Conservation (phyloP, 2,888 invertebrate species). For the Tortrix viridana region DNA sequence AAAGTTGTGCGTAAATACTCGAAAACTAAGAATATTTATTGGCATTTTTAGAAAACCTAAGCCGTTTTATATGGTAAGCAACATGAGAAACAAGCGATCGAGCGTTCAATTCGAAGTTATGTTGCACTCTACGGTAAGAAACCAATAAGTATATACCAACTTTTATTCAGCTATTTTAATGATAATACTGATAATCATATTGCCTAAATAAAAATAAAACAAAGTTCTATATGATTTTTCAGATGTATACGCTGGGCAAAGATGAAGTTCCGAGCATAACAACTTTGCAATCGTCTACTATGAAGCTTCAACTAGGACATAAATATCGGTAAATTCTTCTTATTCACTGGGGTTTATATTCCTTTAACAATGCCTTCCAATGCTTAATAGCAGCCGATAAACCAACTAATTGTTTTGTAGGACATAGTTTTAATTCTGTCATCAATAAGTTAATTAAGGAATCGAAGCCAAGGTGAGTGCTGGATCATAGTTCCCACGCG, state of each 20-base stretch:
- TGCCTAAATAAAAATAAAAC: too few species aligned
- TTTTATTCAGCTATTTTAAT: too few species aligned
- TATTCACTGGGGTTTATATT: not conserved
- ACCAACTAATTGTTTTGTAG: too few species aligned
- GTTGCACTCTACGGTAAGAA: constrained; percentile 75
- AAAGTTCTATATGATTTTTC: constrained; percentile 29
- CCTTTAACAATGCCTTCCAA: too few species aligned
- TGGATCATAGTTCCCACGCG: too few species aligned
- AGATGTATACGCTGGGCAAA: constrained; percentile 86
- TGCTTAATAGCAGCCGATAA: too few species aligned
- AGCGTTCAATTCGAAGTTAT: constrained; percentile 75
- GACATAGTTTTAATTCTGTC: too few species aligned
- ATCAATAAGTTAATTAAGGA: too few species aligned
- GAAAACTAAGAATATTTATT: not conserved
- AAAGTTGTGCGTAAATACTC: not conserved
- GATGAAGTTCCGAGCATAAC: constrained; percentile 89
- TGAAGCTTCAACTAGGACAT: constrained; percentile 73
- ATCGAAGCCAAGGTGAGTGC: too few species aligned
- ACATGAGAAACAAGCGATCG: constrained; percentile 77
- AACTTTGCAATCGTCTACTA: constrained; percentile 85
- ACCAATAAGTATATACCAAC: too few species aligned
- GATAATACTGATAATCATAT: too few species aligned
- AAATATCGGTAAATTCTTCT: constrained; percentile 55
- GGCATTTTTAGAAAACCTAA: constrained; percentile 60
- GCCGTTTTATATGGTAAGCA: constrained; percentile 79